A percentile compares a stretch with the other conserved stretches of the same genome.
phyloP scores from a whole-genome alignment of 2,888 invertebrate species.

The Machimus atricapillus region DNA sequence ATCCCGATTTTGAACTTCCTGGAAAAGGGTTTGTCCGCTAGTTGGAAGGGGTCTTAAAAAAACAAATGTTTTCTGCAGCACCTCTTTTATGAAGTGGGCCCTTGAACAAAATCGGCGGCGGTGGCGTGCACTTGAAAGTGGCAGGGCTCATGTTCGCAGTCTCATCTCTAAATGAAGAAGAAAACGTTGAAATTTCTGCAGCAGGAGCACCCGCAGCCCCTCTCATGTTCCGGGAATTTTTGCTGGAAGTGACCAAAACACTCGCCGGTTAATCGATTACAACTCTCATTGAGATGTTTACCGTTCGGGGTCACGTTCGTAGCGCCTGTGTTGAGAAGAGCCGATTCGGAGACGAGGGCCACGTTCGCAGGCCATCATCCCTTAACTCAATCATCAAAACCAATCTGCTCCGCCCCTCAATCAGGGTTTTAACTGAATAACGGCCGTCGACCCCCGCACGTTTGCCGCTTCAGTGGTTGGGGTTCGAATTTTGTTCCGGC shows the following conservation, averaged over 20 bases:
- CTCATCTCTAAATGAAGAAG: neutral
- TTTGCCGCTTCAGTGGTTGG: constrained; percentile 10
- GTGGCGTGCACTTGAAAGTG: neutral
- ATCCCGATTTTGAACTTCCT: no score
- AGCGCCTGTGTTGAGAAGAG: no score
- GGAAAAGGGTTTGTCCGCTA: neutral
- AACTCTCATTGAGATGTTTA: constrained; percentile 20
- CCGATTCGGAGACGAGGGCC: no score
- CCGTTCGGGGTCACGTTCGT: neutral
- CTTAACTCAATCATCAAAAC: constrained; percentile 23
- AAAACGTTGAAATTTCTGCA: neutral
- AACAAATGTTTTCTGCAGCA: neutral
- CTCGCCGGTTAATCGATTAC: constrained; percentile 33
- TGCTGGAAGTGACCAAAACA: constrained; percentile 14
- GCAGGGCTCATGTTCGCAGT: neutral
- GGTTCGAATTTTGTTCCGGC: neutral
- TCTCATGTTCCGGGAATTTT: neutral
- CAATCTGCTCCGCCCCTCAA: constrained; percentile 30
- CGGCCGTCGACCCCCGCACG: neutral
- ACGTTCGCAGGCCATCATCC: neutral
- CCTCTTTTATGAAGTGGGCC: neutral
- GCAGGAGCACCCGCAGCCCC: neutral
- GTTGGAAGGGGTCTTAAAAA: neutral
- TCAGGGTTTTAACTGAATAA: constrained; percentile 7
- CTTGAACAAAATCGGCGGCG: neutral